These are phyloP conservation scores for Nilaparvata lugens DNA, from an alignment of 1,140 invertebrate genomes.

Conservation along the genomic window DNA sequence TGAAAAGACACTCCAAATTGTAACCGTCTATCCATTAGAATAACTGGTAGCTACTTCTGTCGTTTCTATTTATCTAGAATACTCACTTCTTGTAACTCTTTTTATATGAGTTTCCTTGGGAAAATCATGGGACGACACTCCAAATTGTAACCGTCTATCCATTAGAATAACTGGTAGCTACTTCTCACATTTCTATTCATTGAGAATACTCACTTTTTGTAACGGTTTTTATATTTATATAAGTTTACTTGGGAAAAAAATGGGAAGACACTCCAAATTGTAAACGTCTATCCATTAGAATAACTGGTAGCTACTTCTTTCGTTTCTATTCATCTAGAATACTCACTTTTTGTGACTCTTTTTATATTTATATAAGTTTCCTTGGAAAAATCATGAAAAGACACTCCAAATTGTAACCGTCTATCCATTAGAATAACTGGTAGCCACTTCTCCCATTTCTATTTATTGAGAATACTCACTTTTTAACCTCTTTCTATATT, in stretches of 20 bases:
- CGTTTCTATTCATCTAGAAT: not conserved
- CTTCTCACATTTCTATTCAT: not conserved
- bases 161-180: not conserved
- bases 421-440: not conserved
- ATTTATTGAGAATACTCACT: not conserved
- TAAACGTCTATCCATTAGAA: slow-evolving; percentile 30
- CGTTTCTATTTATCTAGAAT: not conserved
- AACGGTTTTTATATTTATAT: too few relatives aligned
- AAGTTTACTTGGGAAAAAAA: too few relatives aligned
- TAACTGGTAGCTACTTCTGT: not conserved
- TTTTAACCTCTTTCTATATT: too few relatives aligned
- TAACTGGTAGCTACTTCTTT: not conserved
- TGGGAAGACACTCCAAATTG: slow-evolving; percentile 62
- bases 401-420: slow-evolving; percentile 56
- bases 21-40: slow-evolving; percentile 30
- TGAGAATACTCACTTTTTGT: not conserved
- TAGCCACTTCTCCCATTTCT: not conserved
- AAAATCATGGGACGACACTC: slow-evolving; percentile 65
- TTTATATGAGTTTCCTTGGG: too few relatives aligned
- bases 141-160: slow-evolving; percentile 45
- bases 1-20: slow-evolving; percentile 62
- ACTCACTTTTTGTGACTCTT: too few relatives aligned
- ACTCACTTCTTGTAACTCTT: too few relatives aligned
- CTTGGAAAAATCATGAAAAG: slow-evolving; percentile 65
- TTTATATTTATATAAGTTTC: too few relatives aligned